Conservation (phyloP, 1,140 invertebrate genomes). For the Scaptomyza hsui region DNA sequence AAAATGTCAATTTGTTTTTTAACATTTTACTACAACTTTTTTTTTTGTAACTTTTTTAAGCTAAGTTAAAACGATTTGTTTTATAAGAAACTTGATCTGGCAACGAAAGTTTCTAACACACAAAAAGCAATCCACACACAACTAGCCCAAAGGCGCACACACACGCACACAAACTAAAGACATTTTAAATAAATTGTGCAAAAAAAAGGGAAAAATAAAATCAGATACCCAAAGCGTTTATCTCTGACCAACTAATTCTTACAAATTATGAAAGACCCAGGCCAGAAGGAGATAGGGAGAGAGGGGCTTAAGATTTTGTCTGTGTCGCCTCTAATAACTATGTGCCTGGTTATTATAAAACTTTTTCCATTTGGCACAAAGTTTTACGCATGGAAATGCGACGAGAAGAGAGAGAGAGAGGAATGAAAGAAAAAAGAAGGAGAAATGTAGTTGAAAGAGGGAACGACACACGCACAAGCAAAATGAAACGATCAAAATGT, state of each 20-base stretch:
- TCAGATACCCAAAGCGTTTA: constrained; percentile 27
- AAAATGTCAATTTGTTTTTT: background rate
- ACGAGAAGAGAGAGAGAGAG: background rate
- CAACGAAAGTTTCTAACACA: constrained; percentile 25
- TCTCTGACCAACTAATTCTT: constrained; percentile 44
- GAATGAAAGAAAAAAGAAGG: background rate
- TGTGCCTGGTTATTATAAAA: constrained; percentile 62
- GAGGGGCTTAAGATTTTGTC: constrained; percentile 36
- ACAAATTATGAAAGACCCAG: constrained; percentile 47
- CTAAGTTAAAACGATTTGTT: constrained; percentile 24
- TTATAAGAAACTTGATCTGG: constrained; percentile 23
- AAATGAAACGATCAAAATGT: constrained; percentile 62
- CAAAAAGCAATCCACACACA: constrained; percentile 3
- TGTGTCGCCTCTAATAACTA: constrained; percentile 53
- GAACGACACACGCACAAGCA: constrained; percentile 44
- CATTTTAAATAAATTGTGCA: background rate
- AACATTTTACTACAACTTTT: background rate
- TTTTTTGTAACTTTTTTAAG: background rate
- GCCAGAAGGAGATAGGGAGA: background rate
- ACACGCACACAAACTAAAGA: background rate
- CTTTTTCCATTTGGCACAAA: constrained; percentile 60
- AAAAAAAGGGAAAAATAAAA: background rate
- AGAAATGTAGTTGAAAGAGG: constrained; percentile 4
- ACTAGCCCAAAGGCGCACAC: background rate
- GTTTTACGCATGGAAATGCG: constrained; percentile 48